Evolutionary conservation across 2,113 vertebrate genomes (phyloP).

Genomic region (human): DNA sequence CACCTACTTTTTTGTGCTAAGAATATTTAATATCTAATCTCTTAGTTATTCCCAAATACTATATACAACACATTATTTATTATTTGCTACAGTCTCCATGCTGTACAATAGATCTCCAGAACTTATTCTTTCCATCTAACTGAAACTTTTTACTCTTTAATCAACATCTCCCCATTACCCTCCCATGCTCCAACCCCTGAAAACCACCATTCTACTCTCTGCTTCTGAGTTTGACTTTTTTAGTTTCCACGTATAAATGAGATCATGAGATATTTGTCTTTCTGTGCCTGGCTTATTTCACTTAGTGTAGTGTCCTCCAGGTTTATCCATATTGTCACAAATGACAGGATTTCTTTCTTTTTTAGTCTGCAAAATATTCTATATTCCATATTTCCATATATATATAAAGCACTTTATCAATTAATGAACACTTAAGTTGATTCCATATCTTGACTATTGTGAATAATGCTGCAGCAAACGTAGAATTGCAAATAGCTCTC

Average conservation of each 20-base stretch:
- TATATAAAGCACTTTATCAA: not conserved
- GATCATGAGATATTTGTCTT: not conserved
- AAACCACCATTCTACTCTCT: not conserved
- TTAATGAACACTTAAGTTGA: not conserved
- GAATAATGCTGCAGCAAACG: not conserved
- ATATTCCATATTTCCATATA: not conserved
- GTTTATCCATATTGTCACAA: not conserved
- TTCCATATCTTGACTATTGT: not conserved
- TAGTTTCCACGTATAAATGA: not conserved
- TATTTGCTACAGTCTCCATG: not conserved
- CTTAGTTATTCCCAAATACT: not conserved
- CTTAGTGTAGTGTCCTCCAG: not conserved
- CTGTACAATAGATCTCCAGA: not conserved
- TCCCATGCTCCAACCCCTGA: not conserved
- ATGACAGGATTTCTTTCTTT: not conserved
- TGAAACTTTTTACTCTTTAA: not conserved
- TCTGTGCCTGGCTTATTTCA: not conserved
- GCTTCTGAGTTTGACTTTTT: not conserved
- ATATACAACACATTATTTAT: not conserved
- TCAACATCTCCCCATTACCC: not conserved
- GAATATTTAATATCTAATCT: not conserved
- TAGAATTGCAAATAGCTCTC: not conserved
- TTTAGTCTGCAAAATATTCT: not conserved
- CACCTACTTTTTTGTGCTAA: not conserved
- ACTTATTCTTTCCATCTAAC: not conserved